phyloP scores from a whole-genome alignment of 2,797 vertebrate species.

The Catamblyrhynchus diadema region DNA sequence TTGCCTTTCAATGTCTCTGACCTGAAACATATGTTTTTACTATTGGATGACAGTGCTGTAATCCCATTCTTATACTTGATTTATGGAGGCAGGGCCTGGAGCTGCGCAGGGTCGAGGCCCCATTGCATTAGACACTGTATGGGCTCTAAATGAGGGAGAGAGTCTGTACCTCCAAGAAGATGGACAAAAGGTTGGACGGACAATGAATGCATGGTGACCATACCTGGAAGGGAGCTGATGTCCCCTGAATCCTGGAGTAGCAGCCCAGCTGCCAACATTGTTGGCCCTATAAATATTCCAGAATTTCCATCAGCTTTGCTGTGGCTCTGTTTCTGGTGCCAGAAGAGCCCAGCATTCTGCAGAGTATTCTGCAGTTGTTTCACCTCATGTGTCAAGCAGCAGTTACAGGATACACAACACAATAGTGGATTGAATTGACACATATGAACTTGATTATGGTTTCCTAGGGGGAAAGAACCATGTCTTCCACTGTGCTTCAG shows the following conservation, averaged over 20 bases:
- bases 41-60: neutral
- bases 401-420: neutral
- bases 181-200: neutral
- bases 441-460: neutral
- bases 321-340: neutral
- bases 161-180: neutral
- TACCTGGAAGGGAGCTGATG: neutral
- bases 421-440: neutral
- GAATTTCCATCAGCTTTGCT: neutral
- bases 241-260: neutral
- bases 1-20: slow-evolving; percentile 4
- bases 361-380: neutral
- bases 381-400: neutral
- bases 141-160: neutral
- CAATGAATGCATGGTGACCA: neutral
- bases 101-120: neutral
- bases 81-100: neutral
- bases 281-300: neutral
- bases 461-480: neutral
- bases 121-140: neutral
- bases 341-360: neutral
- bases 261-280: neutral
- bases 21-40: slow-evolving; percentile 11
- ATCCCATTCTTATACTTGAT: slow-evolving; percentile 34
- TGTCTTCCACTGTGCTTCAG: neutral